Evolutionary conservation across 1,140 invertebrate genomes (phyloP).

Genomic region (Globodera rostochiensis): DNA sequence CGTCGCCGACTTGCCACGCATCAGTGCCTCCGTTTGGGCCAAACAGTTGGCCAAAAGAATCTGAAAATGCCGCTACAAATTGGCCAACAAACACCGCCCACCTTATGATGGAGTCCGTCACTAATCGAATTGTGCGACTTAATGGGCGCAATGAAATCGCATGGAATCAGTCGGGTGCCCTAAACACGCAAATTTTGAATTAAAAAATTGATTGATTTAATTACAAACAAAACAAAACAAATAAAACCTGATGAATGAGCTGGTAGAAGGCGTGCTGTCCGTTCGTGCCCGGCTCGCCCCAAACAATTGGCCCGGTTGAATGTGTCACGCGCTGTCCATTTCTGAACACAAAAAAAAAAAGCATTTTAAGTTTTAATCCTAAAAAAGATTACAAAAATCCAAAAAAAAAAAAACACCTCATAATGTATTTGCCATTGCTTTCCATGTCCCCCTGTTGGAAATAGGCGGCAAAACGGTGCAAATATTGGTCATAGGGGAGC

Average conservation of each 20-base stretch:
- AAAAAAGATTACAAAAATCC: conserved; percentile 60
- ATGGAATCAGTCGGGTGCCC: conserved; percentile 81
- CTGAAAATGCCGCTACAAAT: conserved; percentile 42
- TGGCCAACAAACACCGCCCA: conserved; percentile 53
- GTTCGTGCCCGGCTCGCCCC: conserved; percentile 98
- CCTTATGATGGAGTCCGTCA: conserved; percentile 75
- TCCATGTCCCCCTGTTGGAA: conserved; percentile 99
- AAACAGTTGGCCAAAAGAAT: conserved; percentile 95
- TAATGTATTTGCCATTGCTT: conserved; percentile 90
- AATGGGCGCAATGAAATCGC: conserved; percentile 93
- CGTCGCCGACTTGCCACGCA: conserved; percentile 82
- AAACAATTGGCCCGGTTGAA: conserved; percentile 85
- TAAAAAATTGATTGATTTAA: background rate
- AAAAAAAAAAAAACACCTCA: conserved; percentile 70
- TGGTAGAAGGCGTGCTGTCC: conserved; percentile 99
- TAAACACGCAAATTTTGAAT: background rate
- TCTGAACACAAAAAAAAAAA: conserved; percentile 71
- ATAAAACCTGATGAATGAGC: conserved; percentile 82
- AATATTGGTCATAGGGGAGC: conserved; percentile 95
- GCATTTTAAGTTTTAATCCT: background rate
- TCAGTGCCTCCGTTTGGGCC: conserved; percentile 95
- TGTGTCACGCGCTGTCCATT: conserved; percentile 78
- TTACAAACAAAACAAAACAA: background rate
- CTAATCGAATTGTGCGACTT: conserved; percentile 89
- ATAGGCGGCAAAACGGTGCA: conserved; percentile 97